Base-by-base conservation (phyloP, 30 jellyfish, hydroid and myxozoan species). In the Sanderia malayensis region DNA sequence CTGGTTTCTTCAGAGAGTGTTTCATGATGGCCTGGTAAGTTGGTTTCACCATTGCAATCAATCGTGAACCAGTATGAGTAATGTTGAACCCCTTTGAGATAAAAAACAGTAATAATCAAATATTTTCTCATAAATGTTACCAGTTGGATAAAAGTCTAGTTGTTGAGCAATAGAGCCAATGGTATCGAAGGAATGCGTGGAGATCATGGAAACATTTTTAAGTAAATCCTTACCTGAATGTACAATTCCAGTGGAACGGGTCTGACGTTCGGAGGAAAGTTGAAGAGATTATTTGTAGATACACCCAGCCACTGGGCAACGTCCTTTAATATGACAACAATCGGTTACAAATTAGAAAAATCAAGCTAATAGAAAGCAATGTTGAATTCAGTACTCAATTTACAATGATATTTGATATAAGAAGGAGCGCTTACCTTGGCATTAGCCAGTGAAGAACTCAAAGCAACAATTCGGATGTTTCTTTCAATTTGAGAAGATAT, bases 291-390 rank as follows among this genome's bases (percentile, higher is more conserved):
- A 70, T 92, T 92, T 13, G 96, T 76, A 25, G 89, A 9, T n/a
- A 92, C 96, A 32, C 99, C 99, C 18, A 92, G 89, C 99, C 99
- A 92, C 71, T 92, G 99, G 9, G 94, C 95, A 58, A 92, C 83
- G 52, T 92, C 99, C 84, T 75, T 20, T n/a, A n/a, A n/a, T n/a
- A n/a, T n/a, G n/a, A n/a, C n/a, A n/a, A n/a, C n/a, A n/a, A n/a
- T n/a, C n/a, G n/a, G n/a, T n/a, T n/a, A n/a, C n/a, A n/a, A n/a
- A n/a, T n/a, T n/a, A n/a, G n/a, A n/a, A n/a, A n/a, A n/a, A n/a
- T n/a, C n/a, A n/a, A n/a, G n/a, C n/a, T n/a, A n/a, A n/a, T n/a
- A n/a, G n/a, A n/a, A n/a, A n/a, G n/a, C n/a, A n/a, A n/a, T n/a
- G n/a, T n/a, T n/a, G n/a, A n/a, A n/a, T n/a, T n/a, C n/a, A n/a